Percentiles rank a stretch among this genome's conserved stretches.
Evolutionary conservation across 2,113 vertebrate genomes (phyloP).

Genomic region (Choloepus hoffmanni): DNA sequence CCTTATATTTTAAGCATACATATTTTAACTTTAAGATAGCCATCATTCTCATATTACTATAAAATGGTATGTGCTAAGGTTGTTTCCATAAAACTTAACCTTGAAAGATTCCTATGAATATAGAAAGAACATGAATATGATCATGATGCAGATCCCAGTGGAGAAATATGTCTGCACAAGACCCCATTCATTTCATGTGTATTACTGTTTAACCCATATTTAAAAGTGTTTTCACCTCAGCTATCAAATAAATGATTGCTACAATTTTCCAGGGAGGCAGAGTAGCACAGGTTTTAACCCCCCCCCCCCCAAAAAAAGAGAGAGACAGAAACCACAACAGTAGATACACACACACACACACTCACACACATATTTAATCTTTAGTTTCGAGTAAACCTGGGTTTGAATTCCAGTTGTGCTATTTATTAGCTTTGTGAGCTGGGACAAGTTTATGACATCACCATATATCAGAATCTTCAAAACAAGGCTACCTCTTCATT

Average conservation of each 20-base stretch:
- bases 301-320: background rate
- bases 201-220: background rate
- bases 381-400: conserved; percentile 17
- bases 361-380: background rate
- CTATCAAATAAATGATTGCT: conserved; percentile 13
- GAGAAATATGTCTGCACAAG: background rate
- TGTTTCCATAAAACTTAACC: conserved; percentile 40
- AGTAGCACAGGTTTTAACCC: background rate
- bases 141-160: background rate
- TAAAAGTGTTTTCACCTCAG: conserved; percentile 16
- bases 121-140: background rate
- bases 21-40: background rate
- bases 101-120: background rate
- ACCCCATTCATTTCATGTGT: background rate
- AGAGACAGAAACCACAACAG: too few relatives aligned
- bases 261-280: background rate
- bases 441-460: conserved; percentile 52
- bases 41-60: conserved; percentile 9
- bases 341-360: background rate
- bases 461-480: conserved; percentile 13
- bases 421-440: background rate
- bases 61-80: background rate
- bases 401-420: background rate
- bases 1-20: conserved; percentile 20
- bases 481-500: background rate